A percentile compares a stretch with the other conserved stretches of the same genome.
Evolutionary conservation across 2,113 vertebrate species (phyloP).

Genomic region (Nerophis ophidion): DNA sequence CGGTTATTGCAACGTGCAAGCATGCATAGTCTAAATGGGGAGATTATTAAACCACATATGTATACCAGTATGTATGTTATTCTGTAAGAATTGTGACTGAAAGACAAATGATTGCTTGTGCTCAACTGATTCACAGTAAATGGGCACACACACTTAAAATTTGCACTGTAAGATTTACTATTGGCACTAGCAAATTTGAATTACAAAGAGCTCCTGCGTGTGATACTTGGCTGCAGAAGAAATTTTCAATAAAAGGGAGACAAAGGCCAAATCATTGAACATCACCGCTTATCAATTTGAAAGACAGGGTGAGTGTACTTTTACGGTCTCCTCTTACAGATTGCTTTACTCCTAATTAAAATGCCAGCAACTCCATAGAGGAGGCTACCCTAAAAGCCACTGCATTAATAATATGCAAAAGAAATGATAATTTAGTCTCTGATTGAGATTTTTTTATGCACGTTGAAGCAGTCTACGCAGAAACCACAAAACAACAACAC

Average conservation of each 20-base stretch:
- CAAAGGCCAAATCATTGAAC: neutral
- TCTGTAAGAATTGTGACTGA: neutral
- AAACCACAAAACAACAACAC: no score
- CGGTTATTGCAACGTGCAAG: neutral
- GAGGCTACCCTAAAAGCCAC: no score
- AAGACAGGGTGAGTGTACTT: neutral
- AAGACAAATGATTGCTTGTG: neutral
- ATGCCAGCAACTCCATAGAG: no score
- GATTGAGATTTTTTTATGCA: no score
- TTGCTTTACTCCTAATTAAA: neutral
- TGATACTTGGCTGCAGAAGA: neutral
- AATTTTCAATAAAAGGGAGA: constrained; percentile 2
- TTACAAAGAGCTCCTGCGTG: neutral
- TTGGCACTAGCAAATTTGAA: neutral
- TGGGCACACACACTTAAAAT: neutral
- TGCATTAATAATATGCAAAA: no score
- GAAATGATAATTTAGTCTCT: no score
- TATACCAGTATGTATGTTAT: neutral
- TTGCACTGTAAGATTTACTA: neutral
- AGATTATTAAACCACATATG: neutral
- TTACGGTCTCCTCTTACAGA: neutral
- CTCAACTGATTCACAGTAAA: neutral
- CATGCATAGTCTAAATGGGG: neutral
- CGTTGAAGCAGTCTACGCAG: no score
- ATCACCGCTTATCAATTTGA: neutral